Evolutionary conservation across 2,888 invertebrate species (phyloP), one percentile per base, ranked within the genome.

Genomic region (Lamellibrachia satsuma): DNA sequence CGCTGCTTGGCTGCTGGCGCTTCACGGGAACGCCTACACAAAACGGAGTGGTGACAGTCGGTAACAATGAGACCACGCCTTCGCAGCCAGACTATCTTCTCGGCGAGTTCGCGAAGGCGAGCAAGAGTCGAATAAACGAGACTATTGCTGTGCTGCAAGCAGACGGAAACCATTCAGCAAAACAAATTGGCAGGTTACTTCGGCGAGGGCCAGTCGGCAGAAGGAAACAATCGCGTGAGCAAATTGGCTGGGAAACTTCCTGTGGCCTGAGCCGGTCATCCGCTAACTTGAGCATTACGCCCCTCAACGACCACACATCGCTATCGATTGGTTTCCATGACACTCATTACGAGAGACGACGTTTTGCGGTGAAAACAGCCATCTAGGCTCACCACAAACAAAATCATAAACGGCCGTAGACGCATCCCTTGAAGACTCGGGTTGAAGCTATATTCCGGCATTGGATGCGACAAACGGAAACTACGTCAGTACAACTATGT

Each of bases 351-450:
- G 75, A 75, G n/a, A 75, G 15, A 75, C 75, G 75, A n/a, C 22
- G 75, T 75, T 75, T 75, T 75, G 75, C n/a, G 75, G 75, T 75
- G 75, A 75, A 75, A 75, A 75, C 75, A 75, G 75, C 75, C 11
- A 75, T 75, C 75, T 75, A 15, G n/a, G n/a, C 75, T 75, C 15
- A 75, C 55, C 55, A 75, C 60, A 75, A 75, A 11, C 75, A 22
- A 22, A 39, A 39, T 39, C 39, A 39, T 39, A 75, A 22, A 11
- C n/a, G 57, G 57, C 8, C 57, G 57, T 57, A 39, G 39, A 57
- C 57, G 57, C 15, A 8, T 57, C 57, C 6, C 3, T 75, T 4
- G 3, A 75, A 75, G 0, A 75, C 75, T 75, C n/a, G 22, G 15
- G 75, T 75, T 75, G 15, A n/a, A 75, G 22, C 75, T 75, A 75